Evolutionary conservation across 2,888 invertebrate species (phyloP).

Genomic region (Hoplodrina ambigua): DNA sequence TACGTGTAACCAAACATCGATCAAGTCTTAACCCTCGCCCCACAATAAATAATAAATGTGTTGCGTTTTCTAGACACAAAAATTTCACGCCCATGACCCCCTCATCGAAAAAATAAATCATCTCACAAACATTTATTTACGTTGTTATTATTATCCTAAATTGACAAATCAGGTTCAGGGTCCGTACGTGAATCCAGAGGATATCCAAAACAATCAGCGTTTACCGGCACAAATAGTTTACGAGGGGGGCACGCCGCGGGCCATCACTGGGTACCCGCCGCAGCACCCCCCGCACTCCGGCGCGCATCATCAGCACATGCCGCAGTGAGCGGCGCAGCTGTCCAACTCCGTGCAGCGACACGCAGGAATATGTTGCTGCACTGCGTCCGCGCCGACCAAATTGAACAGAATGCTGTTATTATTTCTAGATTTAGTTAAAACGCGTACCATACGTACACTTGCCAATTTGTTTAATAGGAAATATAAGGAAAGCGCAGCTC

Average conservation of each 20-base stretch:
- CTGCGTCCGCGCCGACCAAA: not conserved
- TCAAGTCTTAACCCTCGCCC: not conserved
- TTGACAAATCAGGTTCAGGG: constrained; percentile 70
- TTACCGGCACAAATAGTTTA: constrained; percentile 73
- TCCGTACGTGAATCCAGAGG: constrained; percentile 71
- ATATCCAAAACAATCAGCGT: constrained; percentile 68
- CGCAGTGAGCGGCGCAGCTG: constrained; percentile 63
- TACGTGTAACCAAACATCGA: not conserved
- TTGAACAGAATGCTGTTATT: constrained; percentile 28
- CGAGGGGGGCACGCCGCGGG: constrained; percentile 62
- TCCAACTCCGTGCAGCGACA: not conserved
- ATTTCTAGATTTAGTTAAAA: constrained; percentile 36
- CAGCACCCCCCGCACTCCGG: constrained; percentile 52
- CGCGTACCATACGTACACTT: constrained; percentile 41
- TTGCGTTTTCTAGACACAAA: not conserved
- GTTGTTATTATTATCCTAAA: constrained; percentile 3
- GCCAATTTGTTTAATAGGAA: constrained; percentile 50
- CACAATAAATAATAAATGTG: not conserved
- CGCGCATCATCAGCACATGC: constrained; percentile 68
- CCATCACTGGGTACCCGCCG: constrained; percentile 59
- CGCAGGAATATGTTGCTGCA: constrained; percentile 11
- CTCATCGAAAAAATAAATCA: constrained; percentile 8
- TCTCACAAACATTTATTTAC: not conserved
- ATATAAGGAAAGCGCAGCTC: constrained; percentile 44
- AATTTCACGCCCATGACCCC: constrained; percentile 8